Evolutionary conservation across 2,797 vertebrate genomes (phyloP).

Genomic region (Hyperoplus lanceolatus): DNA sequence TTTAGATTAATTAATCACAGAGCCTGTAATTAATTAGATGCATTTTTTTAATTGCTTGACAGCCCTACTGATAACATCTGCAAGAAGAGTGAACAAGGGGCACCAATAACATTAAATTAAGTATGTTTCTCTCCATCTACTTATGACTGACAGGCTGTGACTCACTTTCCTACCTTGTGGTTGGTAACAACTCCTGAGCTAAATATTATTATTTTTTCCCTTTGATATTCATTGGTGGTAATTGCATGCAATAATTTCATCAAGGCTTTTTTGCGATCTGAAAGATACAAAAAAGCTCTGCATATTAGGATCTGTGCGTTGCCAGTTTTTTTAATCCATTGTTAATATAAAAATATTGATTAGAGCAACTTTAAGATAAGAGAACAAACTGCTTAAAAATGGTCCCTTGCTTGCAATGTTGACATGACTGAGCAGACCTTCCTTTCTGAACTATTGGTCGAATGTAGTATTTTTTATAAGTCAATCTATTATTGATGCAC

Average conservation of each 20-base stretch:
- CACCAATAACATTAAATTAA: neutral
- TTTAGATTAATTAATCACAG: too few species aligned
- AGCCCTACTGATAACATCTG: too few species aligned
- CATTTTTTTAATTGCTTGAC: too few species aligned
- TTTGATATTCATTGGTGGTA: neutral
- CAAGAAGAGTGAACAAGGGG: neutral
- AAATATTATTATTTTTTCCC: neutral
- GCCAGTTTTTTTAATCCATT: neutral
- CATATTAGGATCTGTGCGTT: neutral
- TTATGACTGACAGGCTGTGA: constrained; percentile 1
- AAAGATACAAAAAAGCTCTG: neutral
- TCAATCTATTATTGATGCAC: constrained; percentile 30
- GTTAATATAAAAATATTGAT: neutral
- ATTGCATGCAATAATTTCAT: neutral
- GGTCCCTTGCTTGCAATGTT: neutral
- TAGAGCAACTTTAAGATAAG: neutral
- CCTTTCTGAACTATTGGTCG: constrained; percentile 1
- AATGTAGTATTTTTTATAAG: constrained; percentile 22
- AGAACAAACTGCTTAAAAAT: neutral
- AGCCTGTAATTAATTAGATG: too few species aligned
- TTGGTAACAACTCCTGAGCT: neutral
- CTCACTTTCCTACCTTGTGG: neutral
- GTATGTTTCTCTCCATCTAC: neutral
- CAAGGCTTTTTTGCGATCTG: neutral
- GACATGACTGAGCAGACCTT: neutral